Evolutionary conservation across 92 coral and sea anemone genomes (phyloP).

Genomic region (Diadumene lineata): DNA sequence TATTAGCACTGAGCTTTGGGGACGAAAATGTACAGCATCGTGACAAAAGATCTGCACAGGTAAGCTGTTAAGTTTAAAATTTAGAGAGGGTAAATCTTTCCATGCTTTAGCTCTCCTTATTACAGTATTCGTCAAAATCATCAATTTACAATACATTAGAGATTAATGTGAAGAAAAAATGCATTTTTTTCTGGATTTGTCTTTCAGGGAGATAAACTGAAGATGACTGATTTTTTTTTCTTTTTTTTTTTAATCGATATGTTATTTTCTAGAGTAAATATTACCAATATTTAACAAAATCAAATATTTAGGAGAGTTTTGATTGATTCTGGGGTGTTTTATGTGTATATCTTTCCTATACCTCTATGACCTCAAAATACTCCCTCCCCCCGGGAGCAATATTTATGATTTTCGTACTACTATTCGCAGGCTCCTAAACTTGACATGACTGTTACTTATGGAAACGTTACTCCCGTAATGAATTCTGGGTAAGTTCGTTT

Average conservation of each 20-base stretch:
- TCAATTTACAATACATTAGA: not conserved
- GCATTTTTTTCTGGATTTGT: not conserved
- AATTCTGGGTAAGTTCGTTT: constrained; percentile 10
- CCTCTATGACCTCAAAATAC: not conserved
- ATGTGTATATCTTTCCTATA: too few relatives aligned
- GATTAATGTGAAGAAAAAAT: too few relatives aligned
- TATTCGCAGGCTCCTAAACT: constrained; percentile 6
- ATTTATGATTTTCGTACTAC: not conserved
- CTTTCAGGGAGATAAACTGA: not conserved
- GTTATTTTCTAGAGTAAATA: too few relatives aligned
- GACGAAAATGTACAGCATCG: not conserved
- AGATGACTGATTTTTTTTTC: not conserved
- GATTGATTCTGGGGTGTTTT: too few relatives aligned
- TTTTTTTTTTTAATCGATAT: not conserved
- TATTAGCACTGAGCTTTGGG: not conserved
- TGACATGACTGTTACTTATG: constrained; percentile 26
- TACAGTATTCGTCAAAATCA: not conserved
- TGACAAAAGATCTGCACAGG: not conserved
- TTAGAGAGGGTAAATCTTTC: not conserved
- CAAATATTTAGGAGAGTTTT: too few relatives aligned
- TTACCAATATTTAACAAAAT: too few relatives aligned
- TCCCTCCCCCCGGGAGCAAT: not conserved
- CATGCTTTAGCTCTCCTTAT: not conserved
- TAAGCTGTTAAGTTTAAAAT: not conserved
- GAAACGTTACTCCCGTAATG: constrained; percentile 11